Evolutionary conservation across 2,888 invertebrate genomes (phyloP).

Genomic region (Lasioglossum calceatum): DNA sequence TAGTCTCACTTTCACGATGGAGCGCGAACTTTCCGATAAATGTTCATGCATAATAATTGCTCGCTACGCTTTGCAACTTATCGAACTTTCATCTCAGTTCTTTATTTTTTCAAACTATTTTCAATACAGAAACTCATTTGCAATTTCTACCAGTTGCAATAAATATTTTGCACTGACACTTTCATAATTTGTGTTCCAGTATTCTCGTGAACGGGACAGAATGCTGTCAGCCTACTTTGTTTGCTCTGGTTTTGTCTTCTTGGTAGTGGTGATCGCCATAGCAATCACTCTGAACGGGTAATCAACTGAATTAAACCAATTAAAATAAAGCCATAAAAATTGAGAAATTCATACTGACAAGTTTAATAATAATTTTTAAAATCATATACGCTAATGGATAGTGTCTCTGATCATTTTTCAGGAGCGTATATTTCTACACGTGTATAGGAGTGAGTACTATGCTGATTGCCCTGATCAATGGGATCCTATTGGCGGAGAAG

Average conservation of each 20-base stretch:
- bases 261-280: constrained; percentile 89
- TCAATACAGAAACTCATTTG: not conserved
- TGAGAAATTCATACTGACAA: not conserved
- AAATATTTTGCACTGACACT: not conserved
- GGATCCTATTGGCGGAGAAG: constrained; percentile 84
- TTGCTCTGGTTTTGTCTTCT: constrained; percentile 91
- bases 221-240: constrained; percentile 95
- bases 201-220: constrained; percentile 91
- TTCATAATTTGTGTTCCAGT: constrained; percentile 86
- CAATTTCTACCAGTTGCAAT: not conserved
- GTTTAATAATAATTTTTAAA: not conserved
- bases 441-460: constrained; percentile 79
- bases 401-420: constrained; percentile 62
- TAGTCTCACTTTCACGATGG: not conserved
- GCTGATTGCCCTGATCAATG: constrained; percentile 79
- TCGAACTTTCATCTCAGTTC: not conserved
- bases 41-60: not conserved
- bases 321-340: not conserved
- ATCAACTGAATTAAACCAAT: constrained; percentile 36
- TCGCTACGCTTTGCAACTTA: not conserved
- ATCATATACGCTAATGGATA: not conserved
- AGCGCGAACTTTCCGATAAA: not conserved
- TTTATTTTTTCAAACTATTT: not conserved
- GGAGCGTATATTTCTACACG: constrained; percentile 81
- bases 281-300: constrained; percentile 88